A percentile compares a stretch with the other conserved stretches of the same genome.
Evolutionary conservation across 2,113 vertebrate genomes (phyloP).

Genomic region (Nothobranchius kuhntae): DNA sequence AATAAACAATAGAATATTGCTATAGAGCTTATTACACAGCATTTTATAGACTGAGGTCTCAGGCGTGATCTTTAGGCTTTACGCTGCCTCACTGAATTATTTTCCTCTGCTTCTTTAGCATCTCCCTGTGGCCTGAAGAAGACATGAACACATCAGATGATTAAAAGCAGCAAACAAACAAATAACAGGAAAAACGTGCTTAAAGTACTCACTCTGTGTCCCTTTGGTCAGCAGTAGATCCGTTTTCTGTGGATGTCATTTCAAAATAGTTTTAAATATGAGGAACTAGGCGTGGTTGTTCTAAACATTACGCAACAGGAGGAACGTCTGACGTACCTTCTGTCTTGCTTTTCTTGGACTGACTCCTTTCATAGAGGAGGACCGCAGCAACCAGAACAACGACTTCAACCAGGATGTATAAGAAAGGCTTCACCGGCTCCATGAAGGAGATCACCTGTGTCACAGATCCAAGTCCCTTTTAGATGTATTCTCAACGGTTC

Average conservation of each 20-base stretch:
- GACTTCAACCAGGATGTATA: constrained; percentile 83
- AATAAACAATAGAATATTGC: constrained; percentile 25
- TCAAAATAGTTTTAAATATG: no score
- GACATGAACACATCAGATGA: background rate
- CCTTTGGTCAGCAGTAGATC: constrained; percentile 68
- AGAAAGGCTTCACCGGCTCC: constrained; percentile 89
- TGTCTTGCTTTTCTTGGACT: constrained; percentile 55
- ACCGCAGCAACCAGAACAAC: constrained; percentile 78
- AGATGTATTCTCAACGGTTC: no score
- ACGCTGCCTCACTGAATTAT: constrained; percentile 61
- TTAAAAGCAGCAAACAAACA: constrained; percentile 1
- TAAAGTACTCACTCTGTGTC: constrained; percentile 45
- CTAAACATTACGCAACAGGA: background rate
- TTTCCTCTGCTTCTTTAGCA: constrained; percentile 45
- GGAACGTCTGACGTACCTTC: constrained; percentile 53
- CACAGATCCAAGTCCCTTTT: background rate
- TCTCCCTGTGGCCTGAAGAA: constrained; percentile 63
- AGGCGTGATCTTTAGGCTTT: constrained; percentile 50
- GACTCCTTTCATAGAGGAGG: constrained; percentile 80
- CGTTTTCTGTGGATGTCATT: constrained; percentile 73
- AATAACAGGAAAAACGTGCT: background rate
- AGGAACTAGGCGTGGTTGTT: background rate
- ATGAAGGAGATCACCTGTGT: constrained; percentile 78
- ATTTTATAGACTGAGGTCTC: background rate
- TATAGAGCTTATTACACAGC: constrained; percentile 1